A percentile compares a stretch with the other conserved stretches of the same genome.
phyloP scores from a whole-genome alignment of 1,140 invertebrate species.

The Atta cephalotes region DNA sequence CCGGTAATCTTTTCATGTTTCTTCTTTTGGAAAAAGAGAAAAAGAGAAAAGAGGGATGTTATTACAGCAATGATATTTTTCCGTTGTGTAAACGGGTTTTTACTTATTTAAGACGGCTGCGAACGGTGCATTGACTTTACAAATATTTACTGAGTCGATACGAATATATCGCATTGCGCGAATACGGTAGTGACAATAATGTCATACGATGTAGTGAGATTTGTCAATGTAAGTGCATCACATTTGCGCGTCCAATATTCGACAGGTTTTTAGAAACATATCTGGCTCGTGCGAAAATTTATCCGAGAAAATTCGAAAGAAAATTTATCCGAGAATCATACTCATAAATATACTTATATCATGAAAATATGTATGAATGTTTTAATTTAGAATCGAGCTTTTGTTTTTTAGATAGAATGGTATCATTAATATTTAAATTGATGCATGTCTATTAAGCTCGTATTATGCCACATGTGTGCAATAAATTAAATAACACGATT shows the following conservation, averaged over 20 bases:
- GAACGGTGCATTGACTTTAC: slow-evolving; percentile 33
- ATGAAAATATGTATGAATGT: background rate
- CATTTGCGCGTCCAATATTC: background rate
- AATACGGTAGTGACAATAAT: slow-evolving; percentile 20
- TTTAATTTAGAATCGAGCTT: background rate
- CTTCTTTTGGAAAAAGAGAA: background rate
- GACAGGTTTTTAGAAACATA: slow-evolving; percentile 16
- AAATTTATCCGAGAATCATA: no score
- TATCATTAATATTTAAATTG: slow-evolving; percentile 3
- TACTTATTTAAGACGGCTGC: background rate
- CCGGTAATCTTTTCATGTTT: background rate
- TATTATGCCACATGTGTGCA: background rate
- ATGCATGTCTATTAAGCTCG: background rate
- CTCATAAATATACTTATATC: background rate
- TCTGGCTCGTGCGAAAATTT: background rate
- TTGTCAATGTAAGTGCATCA: background rate
- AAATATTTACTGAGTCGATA: slow-evolving; percentile 38
- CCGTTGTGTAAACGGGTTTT: background rate
- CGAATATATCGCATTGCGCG: slow-evolving; percentile 7
- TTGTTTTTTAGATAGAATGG: background rate
- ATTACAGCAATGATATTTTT: slow-evolving; percentile 15
- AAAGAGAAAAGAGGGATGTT: background rate
- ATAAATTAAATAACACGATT: slow-evolving; percentile 18
- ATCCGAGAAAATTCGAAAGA: no score
- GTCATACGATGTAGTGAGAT: background rate